Evolutionary conservation across 2,113 vertebrate species (phyloP), one percentile per base, ranked within the genome.

Genomic region (Chaetura pelagica): DNA sequence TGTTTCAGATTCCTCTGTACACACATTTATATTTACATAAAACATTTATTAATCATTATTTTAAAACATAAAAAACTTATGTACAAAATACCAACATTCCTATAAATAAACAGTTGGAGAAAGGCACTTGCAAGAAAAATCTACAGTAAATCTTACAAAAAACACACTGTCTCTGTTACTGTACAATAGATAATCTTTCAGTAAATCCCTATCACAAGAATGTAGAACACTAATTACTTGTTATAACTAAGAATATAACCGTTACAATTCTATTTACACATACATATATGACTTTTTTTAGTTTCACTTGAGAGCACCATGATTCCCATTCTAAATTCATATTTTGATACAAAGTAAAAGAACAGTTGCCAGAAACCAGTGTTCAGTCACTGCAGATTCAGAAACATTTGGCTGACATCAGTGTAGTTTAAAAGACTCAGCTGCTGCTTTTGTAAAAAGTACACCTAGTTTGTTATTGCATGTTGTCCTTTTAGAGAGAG

Each of bases 41-140:
- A 97, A 98, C 97, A 98, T 96, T 97, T 98, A 98, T 97, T 97
- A 98, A 98, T 98, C 97, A 97, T 97, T 89, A 95, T 98, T 96
- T 98, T 96, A 97, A 97, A 97, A 98, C 96, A 94, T 94, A 96
- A 98, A 97, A 97, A 97, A 94, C 75, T 69, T 98, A 98, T 98
- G 95, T 98, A 98, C 98, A 98, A 98, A 97, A 97, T 97, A 98
- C 97, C 97, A 97, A 97, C 98, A 98, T 98, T 97, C 97, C 98
- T 98, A 98, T 98, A 98, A 98, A 98, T 98, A 98, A 98, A 98
- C 97, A 97, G 97, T 97, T 98, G 97, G 98, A 98, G 98, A 98
- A 98, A 98, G 98, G 98, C 98, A 98, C 98, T 98, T 98, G 98
- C 98, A 98, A 98, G 98, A 98, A 98, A 98, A 98, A 97, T 98